Evolutionary conservation across 1,140 invertebrate species (phyloP), one percentile per base, ranked within the genome.

Genomic region (Eupeodes corollae): DNA sequence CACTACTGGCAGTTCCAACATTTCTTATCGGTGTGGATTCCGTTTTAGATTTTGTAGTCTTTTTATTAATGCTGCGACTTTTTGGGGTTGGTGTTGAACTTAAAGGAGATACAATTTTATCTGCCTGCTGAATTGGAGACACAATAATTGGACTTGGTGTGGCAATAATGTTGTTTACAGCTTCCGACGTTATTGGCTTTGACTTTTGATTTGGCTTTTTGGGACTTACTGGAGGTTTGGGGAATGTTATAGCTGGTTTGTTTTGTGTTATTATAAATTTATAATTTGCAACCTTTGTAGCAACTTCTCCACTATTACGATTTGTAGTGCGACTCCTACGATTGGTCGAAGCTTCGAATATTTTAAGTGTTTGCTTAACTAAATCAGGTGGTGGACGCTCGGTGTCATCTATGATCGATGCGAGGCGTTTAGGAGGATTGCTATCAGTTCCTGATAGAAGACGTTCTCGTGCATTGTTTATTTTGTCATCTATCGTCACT

Each of bases 381-480:
- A 88, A 77, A 75, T 91, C 88, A 1, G 83, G 81, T 3, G 86
- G 86, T 2, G 88, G 88, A 15, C 88, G 75, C 52, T 91, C 88
- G 0, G 79, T 81, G 37, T 88, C 84, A 48, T 80, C 80, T 46
- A 86, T 73, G n/a, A 86, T 68, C 2, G 82, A 82, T 42, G 75
- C 73, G 16, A 83, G 73, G 15, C 82, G 72, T 51, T 80, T 80
- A 12, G 82, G 82, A 15, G 72, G 72, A 30, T 56, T 52, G 9
- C 56, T 37, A 44, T 67, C 61, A 11, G 57, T 63, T 26, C 59
- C 61, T 38, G 54, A 57, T 49, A 56, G 61, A 46, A 61, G 67
- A 52, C 51, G 66, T 54, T 59, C 58, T 41, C 54, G 56, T 52
- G 58, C 68, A 58, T 57, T 57, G 26, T 48, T 47, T 15, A 61